These are phyloP conservation scores for Rhinolophus sinicus DNA, from an alignment of 2,113 vertebrate species.

Conservation along the genomic window DNA sequence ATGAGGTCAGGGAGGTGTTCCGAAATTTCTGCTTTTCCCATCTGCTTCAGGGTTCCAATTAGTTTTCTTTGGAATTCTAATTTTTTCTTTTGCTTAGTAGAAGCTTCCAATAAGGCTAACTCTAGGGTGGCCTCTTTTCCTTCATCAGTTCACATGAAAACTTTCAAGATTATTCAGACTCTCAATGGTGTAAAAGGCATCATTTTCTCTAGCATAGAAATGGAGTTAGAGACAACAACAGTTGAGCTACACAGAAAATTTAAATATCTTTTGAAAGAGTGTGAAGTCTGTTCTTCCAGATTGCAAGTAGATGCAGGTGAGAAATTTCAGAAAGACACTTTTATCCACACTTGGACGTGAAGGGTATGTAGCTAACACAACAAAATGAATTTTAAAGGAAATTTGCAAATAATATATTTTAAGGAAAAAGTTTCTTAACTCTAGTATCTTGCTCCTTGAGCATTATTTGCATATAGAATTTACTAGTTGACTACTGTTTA, in stretches of 20 bases:
- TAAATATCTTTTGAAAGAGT: constrained; percentile 82
- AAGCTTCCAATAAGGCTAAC: constrained; percentile 67
- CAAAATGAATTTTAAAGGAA: constrained; percentile 82
- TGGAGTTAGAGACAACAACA: constrained; percentile 80
- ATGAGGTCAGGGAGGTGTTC: constrained; percentile 80
- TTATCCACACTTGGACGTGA: constrained; percentile 81
- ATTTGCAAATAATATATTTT: constrained; percentile 82
- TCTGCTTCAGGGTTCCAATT: constrained; percentile 75
- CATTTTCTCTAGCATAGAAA: constrained; percentile 78
- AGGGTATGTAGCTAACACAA: constrained; percentile 81
- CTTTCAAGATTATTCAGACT: constrained; percentile 64
- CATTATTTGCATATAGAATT: constrained; percentile 60
- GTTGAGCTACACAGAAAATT: constrained; percentile 79
- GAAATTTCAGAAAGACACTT: constrained; percentile 82
- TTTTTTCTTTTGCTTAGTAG: constrained; percentile 52
- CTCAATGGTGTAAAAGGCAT: constrained; percentile 72
- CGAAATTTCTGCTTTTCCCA: constrained; percentile 73
- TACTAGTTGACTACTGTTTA: constrained; percentile 51
- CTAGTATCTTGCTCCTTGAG: constrained; percentile 55
- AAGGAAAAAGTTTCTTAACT: constrained; percentile 76
- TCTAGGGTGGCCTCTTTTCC: constrained; percentile 71
- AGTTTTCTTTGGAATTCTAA: constrained; percentile 73
- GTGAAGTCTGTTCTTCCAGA: constrained; percentile 81
- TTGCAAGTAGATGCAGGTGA: constrained; percentile 82
- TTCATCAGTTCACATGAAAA: constrained; percentile 71